Conservation (phyloP, 2,113 vertebrate species). For the Ginglymostoma cirratum region DNA sequence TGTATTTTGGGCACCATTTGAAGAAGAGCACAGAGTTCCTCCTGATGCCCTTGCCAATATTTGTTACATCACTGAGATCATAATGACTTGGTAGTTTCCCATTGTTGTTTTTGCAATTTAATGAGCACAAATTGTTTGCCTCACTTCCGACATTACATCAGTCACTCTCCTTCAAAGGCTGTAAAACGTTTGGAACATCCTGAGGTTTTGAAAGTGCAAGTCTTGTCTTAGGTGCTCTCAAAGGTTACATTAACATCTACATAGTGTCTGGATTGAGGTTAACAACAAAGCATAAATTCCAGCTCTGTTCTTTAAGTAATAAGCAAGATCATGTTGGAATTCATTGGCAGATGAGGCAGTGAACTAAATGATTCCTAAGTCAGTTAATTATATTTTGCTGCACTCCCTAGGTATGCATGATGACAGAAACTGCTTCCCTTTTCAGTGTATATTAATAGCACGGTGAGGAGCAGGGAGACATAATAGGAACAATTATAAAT, state of each 20-base stretch:
- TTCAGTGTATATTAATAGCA: slow-evolving; percentile 7
- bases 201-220: not conserved
- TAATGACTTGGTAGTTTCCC: not conserved
- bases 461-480: not conserved
- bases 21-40: not conserved
- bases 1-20: not conserved
- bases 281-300: not conserved
- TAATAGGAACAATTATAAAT: slow-evolving; percentile 25
- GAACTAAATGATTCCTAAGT: slow-evolving; percentile 27
- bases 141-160: not conserved
- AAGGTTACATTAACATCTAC: not conserved
- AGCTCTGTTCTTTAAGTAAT: slow-evolving; percentile 15
- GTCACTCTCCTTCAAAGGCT: not conserved
- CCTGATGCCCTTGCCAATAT: not conserved
- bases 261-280: not conserved
- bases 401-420: not conserved
- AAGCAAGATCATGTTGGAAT: not conserved
- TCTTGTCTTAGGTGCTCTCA: not conserved
- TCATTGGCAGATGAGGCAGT: not conserved
- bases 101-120: not conserved
- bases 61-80: not conserved
- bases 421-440: slow-evolving; percentile 23
- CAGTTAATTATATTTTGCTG: not conserved
- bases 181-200: not conserved
- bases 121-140: not conserved